Evolutionary conservation across 2,797 vertebrate genomes (phyloP), one percentile per base, ranked within the genome.

Genomic region (Champsocephalus gunnari): DNA sequence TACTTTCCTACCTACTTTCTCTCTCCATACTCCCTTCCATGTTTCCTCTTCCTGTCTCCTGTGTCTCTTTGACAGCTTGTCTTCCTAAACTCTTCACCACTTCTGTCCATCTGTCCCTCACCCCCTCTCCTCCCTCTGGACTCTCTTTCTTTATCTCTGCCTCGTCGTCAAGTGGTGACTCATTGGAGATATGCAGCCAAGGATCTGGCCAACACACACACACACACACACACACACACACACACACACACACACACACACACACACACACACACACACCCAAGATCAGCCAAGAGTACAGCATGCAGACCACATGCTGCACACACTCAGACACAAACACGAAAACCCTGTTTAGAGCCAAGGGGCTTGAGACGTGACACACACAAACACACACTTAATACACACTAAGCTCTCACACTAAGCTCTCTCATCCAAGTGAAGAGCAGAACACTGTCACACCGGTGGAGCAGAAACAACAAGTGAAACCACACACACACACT

Each of bases 131-230:
- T 45, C 53, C 28, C 50, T 48, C 61, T 63, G 17, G 21, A 49
- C 53, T 58, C 68, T 32, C 47, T 77, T 56, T 74, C 71, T 81
- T 75, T 83, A 75, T 87, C 79, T 87, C 80, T 82, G 82, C 72
- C 88, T 88, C 64, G 80, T 85, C 87, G 86, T 90, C 71, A 82
- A 85, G 87, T 76, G 77, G 86, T 93, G 91, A 92, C 83, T 91
- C 88, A 91, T 78, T 73, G 6, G 79, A 88, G 86, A 86, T 82
- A 1, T 67, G 74, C 78, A 80, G 90, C 90, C 88, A 91, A 87
- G 73, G 72, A 84, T 79, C 82, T 75, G 70, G 66, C 81, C 32
- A 45, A 67, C 49, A 47, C 50, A 49, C 75, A 86, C 62, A 71
- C 58, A 71, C 73, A 54, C 64, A 59, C 75, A 62, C 60, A 57